Conservation (phyloP, 2,797 vertebrate genomes). For the Sparidentex hasta region DNA sequence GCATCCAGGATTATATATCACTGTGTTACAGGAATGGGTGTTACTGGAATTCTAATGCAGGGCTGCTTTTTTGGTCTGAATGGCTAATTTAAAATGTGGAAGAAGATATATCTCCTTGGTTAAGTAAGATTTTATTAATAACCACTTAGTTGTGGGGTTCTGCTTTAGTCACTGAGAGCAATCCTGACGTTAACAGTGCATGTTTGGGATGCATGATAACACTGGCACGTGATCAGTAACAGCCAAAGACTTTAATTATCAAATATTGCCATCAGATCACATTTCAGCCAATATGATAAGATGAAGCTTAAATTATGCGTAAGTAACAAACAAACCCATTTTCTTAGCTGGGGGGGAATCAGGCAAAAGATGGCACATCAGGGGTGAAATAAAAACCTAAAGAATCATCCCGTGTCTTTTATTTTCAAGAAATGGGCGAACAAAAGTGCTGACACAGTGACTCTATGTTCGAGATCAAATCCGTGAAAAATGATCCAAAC, state of each 20-base stretch:
- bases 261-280: too few relatives aligned
- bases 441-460: background rate
- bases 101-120: background rate
- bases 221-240: too few relatives aligned
- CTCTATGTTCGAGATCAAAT: background rate
- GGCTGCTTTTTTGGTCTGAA: background rate
- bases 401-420: background rate
- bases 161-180: background rate
- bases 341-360: too few relatives aligned
- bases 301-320: too few relatives aligned
- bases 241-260: too few relatives aligned
- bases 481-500: background rate
- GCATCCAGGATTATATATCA: background rate
- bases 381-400: background rate
- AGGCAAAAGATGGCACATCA: background rate
- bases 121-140: background rate
- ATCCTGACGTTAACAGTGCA: background rate
- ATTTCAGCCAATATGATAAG: too few relatives aligned
- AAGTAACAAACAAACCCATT: too few relatives aligned
- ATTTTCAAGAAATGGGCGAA: background rate
- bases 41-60: too few relatives aligned
- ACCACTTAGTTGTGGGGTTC: background rate
- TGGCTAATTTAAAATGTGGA: background rate
- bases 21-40: background rate
- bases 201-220: background rate